A percentile compares a stretch with the other conserved stretches of the same genome.
Evolutionary conservation across 2,113 vertebrate genomes (phyloP).

Genomic region (Psittacula cyanocephala): DNA sequence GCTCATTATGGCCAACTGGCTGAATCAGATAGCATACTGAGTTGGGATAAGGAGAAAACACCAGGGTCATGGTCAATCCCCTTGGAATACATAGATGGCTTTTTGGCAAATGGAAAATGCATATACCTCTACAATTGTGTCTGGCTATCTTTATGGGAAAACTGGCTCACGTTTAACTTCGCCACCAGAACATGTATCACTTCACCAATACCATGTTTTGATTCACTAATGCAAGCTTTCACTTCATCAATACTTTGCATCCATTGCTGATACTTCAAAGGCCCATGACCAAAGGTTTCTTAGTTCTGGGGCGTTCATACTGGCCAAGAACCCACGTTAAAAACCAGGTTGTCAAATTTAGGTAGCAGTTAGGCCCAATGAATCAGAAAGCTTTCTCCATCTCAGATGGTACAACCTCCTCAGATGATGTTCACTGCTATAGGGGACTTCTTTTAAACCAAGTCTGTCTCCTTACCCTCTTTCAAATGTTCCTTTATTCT

Average conservation of each 20-base stretch:
- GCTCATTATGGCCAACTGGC: neutral
- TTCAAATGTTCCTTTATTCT: neutral
- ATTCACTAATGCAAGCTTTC: neutral
- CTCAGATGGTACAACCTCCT: neutral
- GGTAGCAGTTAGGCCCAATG: neutral
- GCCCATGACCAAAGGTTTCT: neutral
- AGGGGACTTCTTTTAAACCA: neutral
- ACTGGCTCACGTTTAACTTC: neutral
- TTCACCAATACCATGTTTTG: too few species aligned
- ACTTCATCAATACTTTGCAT: neutral
- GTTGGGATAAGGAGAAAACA: neutral
- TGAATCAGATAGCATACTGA: neutral
- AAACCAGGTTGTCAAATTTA: neutral
- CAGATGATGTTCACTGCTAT: accelerated
- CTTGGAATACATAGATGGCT: neutral
- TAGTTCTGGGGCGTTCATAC: accelerated
- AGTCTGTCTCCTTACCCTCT: neutral
- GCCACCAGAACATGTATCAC: neutral
- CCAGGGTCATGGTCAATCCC: neutral
- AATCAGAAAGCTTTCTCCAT: neutral
- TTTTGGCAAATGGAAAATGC: neutral
- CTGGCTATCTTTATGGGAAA: neutral
- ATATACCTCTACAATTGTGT: neutral
- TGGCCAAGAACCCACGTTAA: neutral
- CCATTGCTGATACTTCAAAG: neutral